Evolutionary conservation across 2,113 vertebrate species (phyloP).

Genomic region (Callipepla squamata): DNA sequence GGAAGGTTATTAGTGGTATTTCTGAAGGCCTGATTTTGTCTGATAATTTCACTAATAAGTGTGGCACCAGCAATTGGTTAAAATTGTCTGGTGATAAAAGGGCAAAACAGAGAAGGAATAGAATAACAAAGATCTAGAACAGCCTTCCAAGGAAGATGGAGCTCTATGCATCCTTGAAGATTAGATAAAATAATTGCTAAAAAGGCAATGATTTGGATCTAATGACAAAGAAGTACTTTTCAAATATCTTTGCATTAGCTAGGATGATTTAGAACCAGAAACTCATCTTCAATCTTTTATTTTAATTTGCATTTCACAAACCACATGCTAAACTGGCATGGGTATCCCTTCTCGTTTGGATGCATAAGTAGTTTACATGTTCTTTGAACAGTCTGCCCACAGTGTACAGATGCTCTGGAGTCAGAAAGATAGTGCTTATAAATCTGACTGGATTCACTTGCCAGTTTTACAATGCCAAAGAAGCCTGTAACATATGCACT

Average conservation of each 20-base stretch:
- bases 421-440: slow-evolving; percentile 20
- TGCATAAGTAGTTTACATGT: slow-evolving; percentile 43
- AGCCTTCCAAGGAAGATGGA: background rate
- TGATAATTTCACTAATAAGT: background rate
- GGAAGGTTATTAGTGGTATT: background rate
- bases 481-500: background rate
- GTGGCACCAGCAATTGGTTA: background rate
- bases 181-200: background rate
- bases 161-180: background rate
- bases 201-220: background rate
- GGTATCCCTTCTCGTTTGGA: slow-evolving; percentile 21
- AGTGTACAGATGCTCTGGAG: slow-evolving; percentile 62
- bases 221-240: background rate
- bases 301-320: slow-evolving; percentile 55
- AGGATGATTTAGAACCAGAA: slow-evolving; percentile 3
- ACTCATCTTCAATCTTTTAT: slow-evolving; percentile 27
- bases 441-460: slow-evolving; percentile 22
- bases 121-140: background rate
- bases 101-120: background rate
- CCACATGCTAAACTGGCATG: slow-evolving; percentile 22
- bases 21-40: background rate
- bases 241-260: background rate
- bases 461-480: slow-evolving; percentile 17
- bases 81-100: background rate
- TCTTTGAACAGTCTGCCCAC: slow-evolving; percentile 52